These are phyloP conservation scores for Conus ventricosus DNA, from an alignment of 1,140 invertebrate genomes.

Conservation along the genomic window DNA sequence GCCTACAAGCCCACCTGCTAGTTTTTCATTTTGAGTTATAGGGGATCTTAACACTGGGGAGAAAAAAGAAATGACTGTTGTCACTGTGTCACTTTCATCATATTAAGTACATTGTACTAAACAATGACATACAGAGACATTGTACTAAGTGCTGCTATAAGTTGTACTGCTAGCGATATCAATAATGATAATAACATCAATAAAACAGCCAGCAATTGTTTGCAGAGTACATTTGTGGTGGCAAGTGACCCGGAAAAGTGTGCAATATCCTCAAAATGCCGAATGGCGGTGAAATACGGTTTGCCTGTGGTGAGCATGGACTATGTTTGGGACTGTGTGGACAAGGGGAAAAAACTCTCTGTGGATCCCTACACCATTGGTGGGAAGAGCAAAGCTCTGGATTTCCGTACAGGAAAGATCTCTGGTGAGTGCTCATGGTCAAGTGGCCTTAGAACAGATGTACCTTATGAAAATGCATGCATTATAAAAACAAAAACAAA, in stretches of 20 bases:
- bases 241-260: conserved; percentile 60
- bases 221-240: conserved; percentile 54
- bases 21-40: too few species aligned
- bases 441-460: neutral
- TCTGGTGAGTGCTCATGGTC: conserved; percentile 39
- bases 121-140: too few species aligned
- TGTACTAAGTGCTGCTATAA: too few species aligned
- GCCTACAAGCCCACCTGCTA: too few species aligned
- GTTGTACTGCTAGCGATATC: too few species aligned
- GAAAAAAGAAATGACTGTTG: too few species aligned
- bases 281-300: conserved; percentile 58
- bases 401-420: conserved; percentile 68
- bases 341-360: conserved; percentile 45
- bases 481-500: too few species aligned
- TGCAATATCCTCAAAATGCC: conserved; percentile 62
- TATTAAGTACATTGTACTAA: too few species aligned
- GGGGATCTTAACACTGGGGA: too few species aligned
- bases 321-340: conserved; percentile 63
- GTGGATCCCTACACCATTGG: conserved; percentile 55
- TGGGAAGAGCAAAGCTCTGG: conserved; percentile 51
- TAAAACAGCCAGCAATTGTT: neutral
- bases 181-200: too few species aligned
- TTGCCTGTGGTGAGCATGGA: conserved; percentile 65
- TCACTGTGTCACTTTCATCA: too few species aligned
- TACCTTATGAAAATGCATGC: neutral